Evolutionary conservation across 92 coral and sea anemone species (phyloP).

Genomic region (Zoanthus sansibaricus): DNA sequence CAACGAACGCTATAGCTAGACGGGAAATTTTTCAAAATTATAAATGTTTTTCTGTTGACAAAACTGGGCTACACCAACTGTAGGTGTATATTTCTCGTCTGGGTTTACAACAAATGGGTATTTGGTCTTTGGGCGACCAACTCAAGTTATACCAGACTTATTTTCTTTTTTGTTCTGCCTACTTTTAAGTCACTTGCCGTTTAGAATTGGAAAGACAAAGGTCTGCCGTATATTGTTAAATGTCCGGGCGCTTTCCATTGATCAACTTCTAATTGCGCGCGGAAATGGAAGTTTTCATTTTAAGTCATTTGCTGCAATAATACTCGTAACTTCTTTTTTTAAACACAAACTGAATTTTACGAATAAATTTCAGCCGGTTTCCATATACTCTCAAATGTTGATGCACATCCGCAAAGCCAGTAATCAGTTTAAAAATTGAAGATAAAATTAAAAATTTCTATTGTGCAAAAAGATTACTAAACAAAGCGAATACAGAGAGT

Average conservation of each 20-base stretch:
- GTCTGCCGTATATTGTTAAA: not conserved
- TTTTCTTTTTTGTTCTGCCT: not conserved
- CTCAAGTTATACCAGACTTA: not conserved
- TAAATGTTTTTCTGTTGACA: not conserved
- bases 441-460: constrained; percentile 5
- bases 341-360: not conserved
- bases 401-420: not conserved
- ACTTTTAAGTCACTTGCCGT: not conserved
- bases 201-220: not conserved
- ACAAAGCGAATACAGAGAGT: constrained; percentile 25
- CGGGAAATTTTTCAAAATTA: not conserved
- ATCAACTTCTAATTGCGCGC: constrained; percentile 19
- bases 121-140: not conserved
- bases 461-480: not conserved
- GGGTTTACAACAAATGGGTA: not conserved
- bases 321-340: constrained; percentile 5
- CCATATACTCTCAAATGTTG: not conserved
- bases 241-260: not conserved
- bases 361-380: not conserved
- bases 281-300: constrained; percentile 19
- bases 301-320: constrained; percentile 17
- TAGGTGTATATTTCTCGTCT: not conserved
- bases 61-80: not conserved
- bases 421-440: not conserved
- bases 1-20: not conserved